phyloP scores from a whole-genome alignment of 2,113 vertebrate genomes.

The Platichthys stellatus region DNA sequence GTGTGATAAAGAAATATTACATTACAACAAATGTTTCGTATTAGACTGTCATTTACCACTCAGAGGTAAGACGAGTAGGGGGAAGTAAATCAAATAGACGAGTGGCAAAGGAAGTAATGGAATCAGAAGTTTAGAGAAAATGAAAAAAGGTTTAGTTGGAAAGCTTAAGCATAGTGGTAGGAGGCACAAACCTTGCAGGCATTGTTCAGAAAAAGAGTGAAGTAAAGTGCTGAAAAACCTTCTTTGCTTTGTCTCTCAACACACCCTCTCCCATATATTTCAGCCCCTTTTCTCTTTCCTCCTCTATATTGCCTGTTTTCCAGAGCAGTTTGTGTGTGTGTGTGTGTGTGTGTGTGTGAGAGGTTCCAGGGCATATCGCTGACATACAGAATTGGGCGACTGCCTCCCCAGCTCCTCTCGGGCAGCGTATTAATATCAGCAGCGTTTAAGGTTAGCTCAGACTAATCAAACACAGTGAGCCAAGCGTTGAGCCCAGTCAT shows the following conservation, averaged over 20 bases:
- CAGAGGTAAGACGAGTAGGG: constrained; percentile 35
- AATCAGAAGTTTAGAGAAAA: constrained; percentile 32
- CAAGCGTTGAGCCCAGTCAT: constrained; percentile 63
- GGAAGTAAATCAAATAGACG: constrained; percentile 48
- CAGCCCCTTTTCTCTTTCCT: constrained; percentile 8
- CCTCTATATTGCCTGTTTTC: constrained; percentile 16
- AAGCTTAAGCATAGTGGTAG: constrained; percentile 28
- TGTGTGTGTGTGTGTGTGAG: constrained; percentile 11
- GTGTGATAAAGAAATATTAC: constrained; percentile 26
- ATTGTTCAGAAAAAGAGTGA: constrained; percentile 33
- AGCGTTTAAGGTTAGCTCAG: constrained; percentile 67
- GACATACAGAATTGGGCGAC: constrained; percentile 49
- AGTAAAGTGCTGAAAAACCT: constrained; percentile 46
- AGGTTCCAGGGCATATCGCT: constrained; percentile 54
- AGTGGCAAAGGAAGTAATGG: constrained; percentile 17
- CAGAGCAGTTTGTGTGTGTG: not conserved
- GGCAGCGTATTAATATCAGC: constrained; percentile 70
- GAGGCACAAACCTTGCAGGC: constrained; percentile 37
- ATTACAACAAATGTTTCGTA: constrained; percentile 54
- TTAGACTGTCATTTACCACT: constrained; percentile 41
- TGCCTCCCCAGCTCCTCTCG: constrained; percentile 45
- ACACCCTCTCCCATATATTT: constrained; percentile 29
- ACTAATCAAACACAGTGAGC: constrained; percentile 77
- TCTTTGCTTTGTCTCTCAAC: constrained; percentile 36
- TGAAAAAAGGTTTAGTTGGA: constrained; percentile 35